Base-by-base conservation (phyloP, 2,797 vertebrate genomes). In the Babyrousa celebensis region DNA sequence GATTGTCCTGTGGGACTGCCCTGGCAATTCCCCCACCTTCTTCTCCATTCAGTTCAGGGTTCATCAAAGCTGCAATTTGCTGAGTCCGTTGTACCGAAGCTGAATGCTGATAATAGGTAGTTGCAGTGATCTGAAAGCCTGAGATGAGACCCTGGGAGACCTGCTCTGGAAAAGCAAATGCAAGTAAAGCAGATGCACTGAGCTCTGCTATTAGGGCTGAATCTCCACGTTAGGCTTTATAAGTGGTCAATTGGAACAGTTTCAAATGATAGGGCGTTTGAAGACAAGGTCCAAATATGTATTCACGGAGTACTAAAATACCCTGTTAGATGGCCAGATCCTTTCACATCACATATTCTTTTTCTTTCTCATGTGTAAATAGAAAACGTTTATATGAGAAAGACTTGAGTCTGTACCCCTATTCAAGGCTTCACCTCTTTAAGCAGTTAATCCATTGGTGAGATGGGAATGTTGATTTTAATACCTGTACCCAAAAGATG, bases 1-100 rank as follows among this genome's bases (percentile, higher is more conserved):
- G 27, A 62, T 62, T 40, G 48, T 32, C 8, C 0, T 1, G 12
- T 17, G 4, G 6, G 54, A 48, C 62, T 72, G 11, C 36, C 80
- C 20, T 23, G 11, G 20, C 27, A 20, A 8, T 48, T 15, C 20
- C 20, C 20, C 70, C 52, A 58, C 32, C 52, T 48, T 56, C 48
- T 79, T 74, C 40, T 91, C 74, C 67, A 23, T 91, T 83, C 85
- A 43, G 68, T 56, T 11, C 56, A 90, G 54, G 6, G 58, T 74
- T 94, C 63, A 88, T 89, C 82, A 75, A 79, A 94, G 43, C 72
- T 74, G 29, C 65, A 70, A 17, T 91, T 62, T 65, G 25, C 80
- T 48, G 56, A 94, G 68, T 85, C 77, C 67, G 68, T 94, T 89
- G 94, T 83, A 70, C 21, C 36, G 74, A 92, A 86, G 43, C 67